Evolutionary conservation across 2,113 vertebrate species (phyloP).

Genomic region (Pedionomus torquatus): DNA sequence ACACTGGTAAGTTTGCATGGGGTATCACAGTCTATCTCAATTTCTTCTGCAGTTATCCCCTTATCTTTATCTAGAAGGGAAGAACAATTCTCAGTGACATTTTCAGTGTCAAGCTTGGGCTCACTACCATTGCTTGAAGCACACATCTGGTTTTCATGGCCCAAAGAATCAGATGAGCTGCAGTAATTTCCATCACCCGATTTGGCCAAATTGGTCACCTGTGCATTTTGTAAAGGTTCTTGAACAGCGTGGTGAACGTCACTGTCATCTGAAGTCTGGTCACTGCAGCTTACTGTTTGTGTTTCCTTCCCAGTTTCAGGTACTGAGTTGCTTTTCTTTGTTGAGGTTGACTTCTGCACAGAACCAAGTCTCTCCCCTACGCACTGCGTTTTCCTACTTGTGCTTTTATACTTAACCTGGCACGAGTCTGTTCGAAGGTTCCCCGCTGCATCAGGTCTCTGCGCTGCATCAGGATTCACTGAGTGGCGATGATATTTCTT

Average conservation of each 20-base stretch:
- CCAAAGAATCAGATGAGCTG: conserved; percentile 2
- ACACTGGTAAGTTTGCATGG: conserved; percentile 61
- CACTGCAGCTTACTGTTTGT: neutral
- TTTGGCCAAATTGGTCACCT: neutral
- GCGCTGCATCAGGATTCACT: neutral
- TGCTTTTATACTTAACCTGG: conserved; percentile 49
- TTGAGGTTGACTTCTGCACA: conserved; percentile 15
- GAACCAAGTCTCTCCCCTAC: conserved; percentile 21
- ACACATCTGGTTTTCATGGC: neutral
- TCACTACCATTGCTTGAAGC: conserved; percentile 19
- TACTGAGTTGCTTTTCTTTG: conserved; percentile 9
- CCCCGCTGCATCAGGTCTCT: conserved; percentile 10
- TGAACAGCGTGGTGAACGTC: neutral
- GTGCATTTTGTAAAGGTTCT: conserved; percentile 17
- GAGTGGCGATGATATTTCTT: conserved; percentile 42
- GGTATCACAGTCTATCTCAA: conserved; percentile 21
- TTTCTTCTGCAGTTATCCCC: conserved; percentile 28
- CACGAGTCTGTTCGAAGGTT: neutral
- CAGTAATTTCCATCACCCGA: neutral
- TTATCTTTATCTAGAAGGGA: conserved; percentile 60
- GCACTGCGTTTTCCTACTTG: neutral
- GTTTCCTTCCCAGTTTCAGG: conserved; percentile 26
- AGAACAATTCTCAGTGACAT: neutral
- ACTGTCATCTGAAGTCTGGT: neutral
- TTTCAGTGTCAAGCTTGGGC: neutral